Evolutionary conservation across 2,888 invertebrate genomes (phyloP).

Genomic region (Gonocerus acuteangulatus): DNA sequence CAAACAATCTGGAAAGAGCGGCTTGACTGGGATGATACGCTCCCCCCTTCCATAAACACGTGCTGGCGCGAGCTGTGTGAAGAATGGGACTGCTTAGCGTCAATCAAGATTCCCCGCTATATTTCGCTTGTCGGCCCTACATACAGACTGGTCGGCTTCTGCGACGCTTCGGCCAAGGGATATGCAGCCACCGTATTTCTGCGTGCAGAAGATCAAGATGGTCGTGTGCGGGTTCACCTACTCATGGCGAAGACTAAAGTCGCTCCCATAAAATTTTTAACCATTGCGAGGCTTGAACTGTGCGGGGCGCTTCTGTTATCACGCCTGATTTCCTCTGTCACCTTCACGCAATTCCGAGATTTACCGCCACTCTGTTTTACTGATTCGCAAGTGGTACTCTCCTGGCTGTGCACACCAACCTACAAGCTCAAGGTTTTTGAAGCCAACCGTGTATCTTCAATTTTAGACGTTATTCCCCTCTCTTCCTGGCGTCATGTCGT

Average conservation of each 20-base stretch:
- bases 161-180: conserved; percentile 25
- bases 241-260: conserved; percentile 29
- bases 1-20: background rate
- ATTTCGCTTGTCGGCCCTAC: too few species aligned
- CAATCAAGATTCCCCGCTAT: background rate
- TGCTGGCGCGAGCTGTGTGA: background rate
- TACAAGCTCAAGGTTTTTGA: conserved; percentile 36
- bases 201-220: background rate
- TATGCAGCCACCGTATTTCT: conserved; percentile 30
- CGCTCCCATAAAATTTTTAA: conserved; percentile 30
- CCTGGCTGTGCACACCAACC: conserved; percentile 37
- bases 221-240: background rate
- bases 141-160: conserved; percentile 31
- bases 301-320: conserved; percentile 22
- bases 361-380: background rate
- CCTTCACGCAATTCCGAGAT: too few species aligned
- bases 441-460: conserved; percentile 40
- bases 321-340: conserved; percentile 9
- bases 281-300: conserved; percentile 32
- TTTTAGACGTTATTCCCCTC: conserved; percentile 37
- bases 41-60: background rate
- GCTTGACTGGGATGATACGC: background rate
- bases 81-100: background rate
- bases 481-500: conserved; percentile 39
- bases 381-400: conserved; percentile 36